Evolutionary conservation across 1,140 invertebrate genomes (phyloP).

Genomic region (Lanistes nyassanus): DNA sequence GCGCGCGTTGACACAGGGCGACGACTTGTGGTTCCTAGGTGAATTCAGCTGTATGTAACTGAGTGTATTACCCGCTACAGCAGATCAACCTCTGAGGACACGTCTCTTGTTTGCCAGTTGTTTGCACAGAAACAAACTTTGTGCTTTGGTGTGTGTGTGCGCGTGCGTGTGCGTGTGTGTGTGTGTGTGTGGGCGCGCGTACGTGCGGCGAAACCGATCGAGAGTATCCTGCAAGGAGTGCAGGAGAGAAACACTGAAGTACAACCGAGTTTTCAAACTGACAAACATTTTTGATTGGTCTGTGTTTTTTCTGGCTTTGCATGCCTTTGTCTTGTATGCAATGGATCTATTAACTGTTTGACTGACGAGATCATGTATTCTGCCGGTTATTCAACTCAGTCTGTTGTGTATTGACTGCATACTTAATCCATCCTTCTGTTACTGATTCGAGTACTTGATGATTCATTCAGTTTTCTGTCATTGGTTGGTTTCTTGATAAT

Average conservation of each 20-base stretch:
- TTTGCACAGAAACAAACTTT: constrained; percentile 8
- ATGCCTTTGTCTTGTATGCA: background rate
- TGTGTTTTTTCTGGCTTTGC: background rate
- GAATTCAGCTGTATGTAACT: background rate
- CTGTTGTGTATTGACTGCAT: too few relatives aligned
- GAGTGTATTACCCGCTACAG: background rate
- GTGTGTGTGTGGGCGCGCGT: background rate
- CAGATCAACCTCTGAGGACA: background rate
- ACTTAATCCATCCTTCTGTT: too few relatives aligned
- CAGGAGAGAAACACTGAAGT: too few relatives aligned
- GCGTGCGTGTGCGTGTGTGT: background rate
- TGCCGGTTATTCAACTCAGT: too few relatives aligned
- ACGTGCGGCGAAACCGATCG: background rate
- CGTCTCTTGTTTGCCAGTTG: background rate
- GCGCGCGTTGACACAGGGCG: too few relatives aligned
- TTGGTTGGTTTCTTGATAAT: too few relatives aligned
- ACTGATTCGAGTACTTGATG: too few relatives aligned
- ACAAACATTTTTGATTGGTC: background rate
- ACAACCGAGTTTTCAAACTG: too few relatives aligned
- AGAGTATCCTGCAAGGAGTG: background rate
- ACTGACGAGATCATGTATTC: background rate
- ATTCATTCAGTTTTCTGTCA: too few relatives aligned
- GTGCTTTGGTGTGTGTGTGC: background rate
- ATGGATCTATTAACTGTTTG: background rate
- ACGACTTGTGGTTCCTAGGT: too few relatives aligned